Evolutionary conservation across 2,888 invertebrate species (phyloP).

Genomic region (Drosophila anceps): DNA sequence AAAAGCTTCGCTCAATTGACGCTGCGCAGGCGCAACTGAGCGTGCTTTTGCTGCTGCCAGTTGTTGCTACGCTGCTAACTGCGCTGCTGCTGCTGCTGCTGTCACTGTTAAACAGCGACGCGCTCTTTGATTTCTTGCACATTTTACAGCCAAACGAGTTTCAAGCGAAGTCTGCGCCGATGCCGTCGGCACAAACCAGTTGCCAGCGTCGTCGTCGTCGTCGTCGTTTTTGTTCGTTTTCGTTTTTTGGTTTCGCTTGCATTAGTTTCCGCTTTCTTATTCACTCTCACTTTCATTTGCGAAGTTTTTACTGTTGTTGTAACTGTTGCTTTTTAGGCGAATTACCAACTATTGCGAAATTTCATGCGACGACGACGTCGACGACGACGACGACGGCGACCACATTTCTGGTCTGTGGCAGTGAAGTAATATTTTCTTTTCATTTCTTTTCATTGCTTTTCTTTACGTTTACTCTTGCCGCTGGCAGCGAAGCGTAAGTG

Average conservation of each 20-base stretch:
- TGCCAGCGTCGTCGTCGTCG: conserved; percentile 15
- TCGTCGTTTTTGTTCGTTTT: conserved; percentile 21
- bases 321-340: conserved; percentile 63
- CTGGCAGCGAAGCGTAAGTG: conserved; percentile 71
- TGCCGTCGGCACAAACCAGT: conserved; percentile 26
- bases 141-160: conserved; percentile 67
- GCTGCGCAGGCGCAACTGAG: conserved; percentile 76
- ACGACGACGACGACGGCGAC: conserved; percentile 42
- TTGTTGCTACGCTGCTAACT: conserved; percentile 32
- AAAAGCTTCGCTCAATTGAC: conserved; percentile 46
- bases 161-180: conserved; percentile 33
- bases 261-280: conserved; percentile 85
- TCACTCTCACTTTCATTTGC: conserved; percentile 85
- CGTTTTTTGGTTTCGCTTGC: conserved; percentile 61
- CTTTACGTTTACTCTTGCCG: conserved; percentile 44
- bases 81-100: conserved; percentile 57
- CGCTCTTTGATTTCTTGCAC: conserved; percentile 73
- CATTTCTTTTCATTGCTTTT: conserved; percentile 44
- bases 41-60: conserved; percentile 47
- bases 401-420: conserved; percentile 81
- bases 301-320: conserved; percentile 44
- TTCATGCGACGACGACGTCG: conserved; percentile 54
- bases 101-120: conserved; percentile 31
- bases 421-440: conserved; percentile 82
- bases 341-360: conserved; percentile 83